Evolutionary conservation across 2,113 vertebrate species (phyloP), one percentile per base, ranked within the genome.

Genomic region (Microcebus jonahi): DNA sequence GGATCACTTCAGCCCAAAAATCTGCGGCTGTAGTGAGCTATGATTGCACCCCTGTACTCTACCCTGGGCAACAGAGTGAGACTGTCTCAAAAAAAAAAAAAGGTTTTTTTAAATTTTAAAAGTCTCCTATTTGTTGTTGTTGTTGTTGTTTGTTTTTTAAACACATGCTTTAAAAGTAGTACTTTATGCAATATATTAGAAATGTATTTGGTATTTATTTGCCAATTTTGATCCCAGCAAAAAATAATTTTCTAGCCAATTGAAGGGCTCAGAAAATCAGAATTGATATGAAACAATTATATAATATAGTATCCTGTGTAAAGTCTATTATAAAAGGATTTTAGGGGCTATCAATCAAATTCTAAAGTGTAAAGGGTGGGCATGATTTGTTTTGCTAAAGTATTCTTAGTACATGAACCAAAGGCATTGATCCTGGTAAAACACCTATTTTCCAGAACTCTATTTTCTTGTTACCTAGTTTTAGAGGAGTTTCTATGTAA

Each of bases 301-400:
- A 71, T 87, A 83, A 70, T 63, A 73, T 91, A 93, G 59, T 88
- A 86, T 88, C 27, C 85, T 77, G 15, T 95, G 9, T 76, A 86
- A 91, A 94, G 67, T 88, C 55, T 91, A 39, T 91, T 94, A 65
- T 80, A 48, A 87, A 61, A 95, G 50, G 4, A 34, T 94, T 84
- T 88, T 57, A 57, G 55, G 55, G 55, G 18, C 42, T 94, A 75
- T 85, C 63, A 88, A 80, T 79, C 80, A 87, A 86, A 94, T 94
- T 96, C 53, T 91, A 67, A 95, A 95, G 89, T 93, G 20, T 94
- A 88, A 97, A 97, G 39, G n/a, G 87, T 88, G 27, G 15, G 50
- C 92, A 59, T 92, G 77, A 76, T 95, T 93, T 93, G 59, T 88
- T 17, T 95, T 61, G 45, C 53, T 75, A 70, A 91, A 42, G 45